These are phyloP conservation scores for Scaeva pyrastri DNA, from an alignment of 2,888 invertebrate genomes.

Conservation along the genomic window DNA sequence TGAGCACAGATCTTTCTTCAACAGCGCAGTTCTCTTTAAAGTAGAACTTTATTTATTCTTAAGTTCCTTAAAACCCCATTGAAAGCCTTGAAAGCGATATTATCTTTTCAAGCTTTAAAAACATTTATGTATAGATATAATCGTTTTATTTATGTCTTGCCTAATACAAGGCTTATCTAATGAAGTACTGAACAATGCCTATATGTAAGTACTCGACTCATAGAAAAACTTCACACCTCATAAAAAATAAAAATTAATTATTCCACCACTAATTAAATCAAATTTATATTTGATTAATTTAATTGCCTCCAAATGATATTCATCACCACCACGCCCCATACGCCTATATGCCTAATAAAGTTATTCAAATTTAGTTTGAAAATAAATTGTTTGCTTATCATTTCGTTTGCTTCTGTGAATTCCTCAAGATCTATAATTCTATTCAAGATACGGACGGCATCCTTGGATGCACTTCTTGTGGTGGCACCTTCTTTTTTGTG, in stretches of 20 bases:
- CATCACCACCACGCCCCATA: conserved; percentile 35
- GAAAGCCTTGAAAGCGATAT: no score
- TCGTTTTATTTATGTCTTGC: background rate
- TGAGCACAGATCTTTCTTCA: no score
- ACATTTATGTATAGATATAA: no score
- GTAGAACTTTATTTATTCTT: no score
- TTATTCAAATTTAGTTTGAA: background rate
- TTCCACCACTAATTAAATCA: conserved; percentile 23
- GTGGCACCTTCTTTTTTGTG: conserved; percentile 27
- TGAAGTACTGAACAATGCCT: background rate
- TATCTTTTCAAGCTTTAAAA: no score
- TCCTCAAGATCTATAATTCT: conserved; percentile 49
- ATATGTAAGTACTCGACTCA: no score
- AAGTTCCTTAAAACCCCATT: no score
- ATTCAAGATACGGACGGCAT: conserved; percentile 28
- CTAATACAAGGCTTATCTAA: background rate
- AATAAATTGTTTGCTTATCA: conserved; percentile 31
- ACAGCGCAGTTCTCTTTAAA: no score
- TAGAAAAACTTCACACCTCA: background rate
- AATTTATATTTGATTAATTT: conserved; percentile 46
- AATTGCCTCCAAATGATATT: conserved; percentile 37
- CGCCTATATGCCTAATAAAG: background rate
- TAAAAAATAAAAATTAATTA: conserved; percentile 5
- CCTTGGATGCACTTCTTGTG: conserved; percentile 3
- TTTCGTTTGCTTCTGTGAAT: conserved; percentile 29